Percentiles rank a stretch among this genome's conserved stretches.
Conservation (phyloP, 2,797 vertebrate species). For the Coluber constrictor region DNA sequence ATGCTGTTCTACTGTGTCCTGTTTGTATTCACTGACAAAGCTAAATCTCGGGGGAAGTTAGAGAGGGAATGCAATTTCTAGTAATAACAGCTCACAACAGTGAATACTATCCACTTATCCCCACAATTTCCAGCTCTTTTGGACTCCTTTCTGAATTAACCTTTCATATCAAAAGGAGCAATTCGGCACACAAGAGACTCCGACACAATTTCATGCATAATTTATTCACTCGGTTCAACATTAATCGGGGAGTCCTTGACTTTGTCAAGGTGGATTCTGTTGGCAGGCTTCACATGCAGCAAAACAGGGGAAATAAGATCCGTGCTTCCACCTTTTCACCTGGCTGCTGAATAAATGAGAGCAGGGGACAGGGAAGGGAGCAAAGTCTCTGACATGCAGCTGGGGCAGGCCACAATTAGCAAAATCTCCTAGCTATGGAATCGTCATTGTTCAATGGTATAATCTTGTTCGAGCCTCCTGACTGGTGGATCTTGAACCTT, state of each 20-base stretch:
- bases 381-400: slow-evolving; percentile 36
- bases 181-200: slow-evolving; percentile 83
- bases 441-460: slow-evolving; percentile 25
- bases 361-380: slow-evolving; percentile 54
- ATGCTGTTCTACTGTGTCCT: slow-evolving; percentile 74
- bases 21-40: slow-evolving; percentile 79
- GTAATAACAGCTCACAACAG: slow-evolving; percentile 83
- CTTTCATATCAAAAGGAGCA: slow-evolving; percentile 86
- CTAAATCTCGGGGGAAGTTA: slow-evolving; percentile 72
- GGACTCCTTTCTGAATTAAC: slow-evolving; percentile 86
- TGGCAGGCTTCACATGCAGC: slow-evolving; percentile 80
- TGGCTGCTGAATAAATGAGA: slow-evolving; percentile 69
- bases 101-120: slow-evolving; percentile 81
- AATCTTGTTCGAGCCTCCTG: slow-evolving; percentile 36
- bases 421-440: slow-evolving; percentile 46
- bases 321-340: slow-evolving; percentile 75
- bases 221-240: slow-evolving; percentile 83
- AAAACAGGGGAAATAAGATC: slow-evolving; percentile 77
- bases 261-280: slow-evolving; percentile 85
- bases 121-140: slow-evolving; percentile 82
- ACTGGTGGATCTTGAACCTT: slow-evolving; percentile 34
- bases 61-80: slow-evolving; percentile 81
- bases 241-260: slow-evolving; percentile 83
- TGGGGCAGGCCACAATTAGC: slow-evolving; percentile 35
- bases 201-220: slow-evolving; percentile 85